Conservation (phyloP, 2,888 invertebrate species). For the Tipula vernalis region DNA sequence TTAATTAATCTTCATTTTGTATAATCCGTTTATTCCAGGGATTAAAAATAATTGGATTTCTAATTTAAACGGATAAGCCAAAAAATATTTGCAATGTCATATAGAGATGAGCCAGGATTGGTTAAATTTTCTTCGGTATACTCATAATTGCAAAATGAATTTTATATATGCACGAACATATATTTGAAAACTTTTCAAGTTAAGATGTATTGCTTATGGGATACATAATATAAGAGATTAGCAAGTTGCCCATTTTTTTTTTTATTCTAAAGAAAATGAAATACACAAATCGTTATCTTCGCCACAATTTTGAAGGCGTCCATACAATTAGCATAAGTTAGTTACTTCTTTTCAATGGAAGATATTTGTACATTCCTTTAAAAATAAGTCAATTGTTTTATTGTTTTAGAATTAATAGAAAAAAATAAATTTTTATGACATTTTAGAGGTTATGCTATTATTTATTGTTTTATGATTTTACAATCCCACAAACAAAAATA, state of each 20-base stretch:
- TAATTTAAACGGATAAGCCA: background rate
- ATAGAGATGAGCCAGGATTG: background rate
- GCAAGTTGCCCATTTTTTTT: background rate
- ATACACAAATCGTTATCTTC: background rate
- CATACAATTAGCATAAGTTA: background rate
- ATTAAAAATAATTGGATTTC: background rate
- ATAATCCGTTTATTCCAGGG: background rate
- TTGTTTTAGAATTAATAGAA: background rate
- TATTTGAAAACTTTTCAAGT: background rate
- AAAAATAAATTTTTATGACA: background rate
- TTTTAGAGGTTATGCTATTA: background rate
- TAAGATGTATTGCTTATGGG: background rate
- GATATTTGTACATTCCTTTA: background rate
- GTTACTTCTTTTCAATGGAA: background rate
- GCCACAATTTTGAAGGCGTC: background rate
- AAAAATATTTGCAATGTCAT: background rate
- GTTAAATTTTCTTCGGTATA: background rate
- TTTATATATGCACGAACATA: background rate
- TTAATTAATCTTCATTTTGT: background rate
- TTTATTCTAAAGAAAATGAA: background rate
- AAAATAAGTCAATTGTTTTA: constrained; percentile 10
- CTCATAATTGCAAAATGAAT: too few species aligned
- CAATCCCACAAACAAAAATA: constrained; percentile 8
- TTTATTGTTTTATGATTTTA: constrained; percentile 11
- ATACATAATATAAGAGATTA: background rate